Evolutionary conservation across 2,888 invertebrate species (phyloP).

Genomic region (Pseudoips prasinana): DNA sequence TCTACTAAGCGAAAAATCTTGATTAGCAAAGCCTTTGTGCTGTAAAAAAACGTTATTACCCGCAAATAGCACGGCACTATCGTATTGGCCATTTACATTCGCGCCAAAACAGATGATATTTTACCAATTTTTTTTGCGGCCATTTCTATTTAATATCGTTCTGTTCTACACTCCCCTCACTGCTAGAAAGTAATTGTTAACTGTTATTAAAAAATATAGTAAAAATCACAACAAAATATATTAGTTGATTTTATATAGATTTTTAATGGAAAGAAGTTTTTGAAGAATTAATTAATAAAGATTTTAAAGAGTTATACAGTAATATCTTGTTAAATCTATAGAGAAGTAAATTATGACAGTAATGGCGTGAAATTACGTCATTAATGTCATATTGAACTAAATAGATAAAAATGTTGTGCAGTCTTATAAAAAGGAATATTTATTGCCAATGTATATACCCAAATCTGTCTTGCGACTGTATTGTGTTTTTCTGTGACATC

Average conservation of each 20-base stretch:
- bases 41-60: conserved; percentile 55
- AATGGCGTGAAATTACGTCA: conserved; percentile 21
- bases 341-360: conserved; percentile 41
- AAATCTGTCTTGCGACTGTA: conserved; percentile 2
- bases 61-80: conserved; percentile 45
- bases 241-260: conserved; percentile 38
- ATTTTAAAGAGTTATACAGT: conserved; percentile 42
- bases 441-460: background rate
- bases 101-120: conserved; percentile 52
- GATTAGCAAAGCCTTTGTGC: conserved; percentile 65
- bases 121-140: conserved; percentile 68
- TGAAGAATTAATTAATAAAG: conserved; percentile 30
- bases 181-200: conserved; percentile 77
- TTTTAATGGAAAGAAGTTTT: conserved; percentile 31
- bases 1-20: conserved; percentile 49
- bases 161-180: conserved; percentile 76
- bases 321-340: conserved; percentile 45
- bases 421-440: conserved; percentile 42
- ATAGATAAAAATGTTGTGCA: conserved; percentile 44
- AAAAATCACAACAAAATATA: conserved; percentile 41
- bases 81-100: conserved; percentile 54
- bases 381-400: conserved; percentile 37
- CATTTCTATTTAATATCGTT: conserved; percentile 63
- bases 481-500: background rate
- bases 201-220: conserved; percentile 48